Conservation (phyloP, 2,113 vertebrate species). For the Sorex araneus region DNA sequence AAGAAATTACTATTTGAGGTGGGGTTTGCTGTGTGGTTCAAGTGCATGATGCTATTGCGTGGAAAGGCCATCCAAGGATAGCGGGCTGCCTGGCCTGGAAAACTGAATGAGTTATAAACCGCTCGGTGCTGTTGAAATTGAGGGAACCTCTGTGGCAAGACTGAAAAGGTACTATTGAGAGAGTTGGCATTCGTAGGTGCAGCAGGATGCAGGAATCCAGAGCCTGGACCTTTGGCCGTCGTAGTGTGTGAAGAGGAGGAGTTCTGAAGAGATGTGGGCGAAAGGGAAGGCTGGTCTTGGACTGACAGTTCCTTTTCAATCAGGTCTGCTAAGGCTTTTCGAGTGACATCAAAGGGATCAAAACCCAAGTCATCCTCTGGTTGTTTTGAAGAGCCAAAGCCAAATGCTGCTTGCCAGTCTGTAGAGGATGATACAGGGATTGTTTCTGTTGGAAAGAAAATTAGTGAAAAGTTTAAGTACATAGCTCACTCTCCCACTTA, state of each 20-base stretch:
- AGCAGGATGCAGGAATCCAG: conserved; percentile 92
- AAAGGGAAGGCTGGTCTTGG: conserved; percentile 94
- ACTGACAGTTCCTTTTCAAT: conserved; percentile 99
- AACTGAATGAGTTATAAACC: conserved; percentile 98
- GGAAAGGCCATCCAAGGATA: conserved; percentile 98
- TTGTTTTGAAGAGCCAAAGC: conserved; percentile 98
- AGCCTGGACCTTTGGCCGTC: conserved; percentile 92
- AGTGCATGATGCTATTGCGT: conserved; percentile 98
- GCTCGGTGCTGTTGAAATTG: conserved; percentile 98
- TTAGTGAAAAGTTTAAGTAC: conserved; percentile 53
- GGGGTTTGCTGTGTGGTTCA: conserved; percentile 96
- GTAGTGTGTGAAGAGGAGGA: conserved; percentile 92
- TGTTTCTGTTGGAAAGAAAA: conserved; percentile 92
- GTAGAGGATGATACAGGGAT: conserved; percentile 99
- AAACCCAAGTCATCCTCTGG: conserved; percentile 99
- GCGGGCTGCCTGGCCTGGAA: conserved; percentile 95
- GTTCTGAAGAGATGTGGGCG: conserved; percentile 90
- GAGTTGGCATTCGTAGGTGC: conserved; percentile 92
- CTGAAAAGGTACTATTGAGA: conserved; percentile 94
- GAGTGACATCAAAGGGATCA: conserved; percentile 99
- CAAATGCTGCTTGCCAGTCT: conserved; percentile 99
- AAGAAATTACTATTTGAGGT: conserved; percentile 98
- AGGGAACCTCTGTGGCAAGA: conserved; percentile 95
- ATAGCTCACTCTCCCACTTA: neutral
- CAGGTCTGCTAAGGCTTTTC: conserved; percentile 99